phyloP scores from a whole-genome alignment of 1,140 invertebrate species.

The Zaprionus taronus region DNA sequence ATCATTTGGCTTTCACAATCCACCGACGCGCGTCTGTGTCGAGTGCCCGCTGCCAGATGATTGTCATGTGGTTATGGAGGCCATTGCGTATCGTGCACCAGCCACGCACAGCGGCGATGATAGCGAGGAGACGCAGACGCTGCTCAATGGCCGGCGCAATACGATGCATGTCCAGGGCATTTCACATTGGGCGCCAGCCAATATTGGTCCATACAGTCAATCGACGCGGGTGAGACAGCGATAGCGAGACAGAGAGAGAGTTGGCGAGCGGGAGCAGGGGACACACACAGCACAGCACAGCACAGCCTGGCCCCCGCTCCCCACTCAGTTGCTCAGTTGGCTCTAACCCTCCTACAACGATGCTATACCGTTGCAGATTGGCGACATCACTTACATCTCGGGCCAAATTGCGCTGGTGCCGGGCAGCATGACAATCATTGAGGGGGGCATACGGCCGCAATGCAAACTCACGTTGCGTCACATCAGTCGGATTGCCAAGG shows the following conservation, averaged over 20 bases:
- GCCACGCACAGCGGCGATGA: slow-evolving; percentile 54
- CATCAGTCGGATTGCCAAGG: slow-evolving; percentile 91
- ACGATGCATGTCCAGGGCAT: slow-evolving; percentile 97
- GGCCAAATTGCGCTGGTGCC: slow-evolving; percentile 96
- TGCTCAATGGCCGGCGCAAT: slow-evolving; percentile 68
- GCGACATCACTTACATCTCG: slow-evolving; percentile 93
- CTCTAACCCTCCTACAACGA: neutral
- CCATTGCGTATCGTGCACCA: slow-evolving; percentile 87
- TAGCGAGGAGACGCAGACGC: slow-evolving; percentile 48
- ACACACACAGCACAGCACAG: too few relatives aligned
- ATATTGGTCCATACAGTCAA: slow-evolving; percentile 98
- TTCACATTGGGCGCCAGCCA: slow-evolving; percentile 98
- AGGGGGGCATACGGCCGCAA: slow-evolving; percentile 90
- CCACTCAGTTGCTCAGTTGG: neutral
- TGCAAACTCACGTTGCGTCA: slow-evolving; percentile 93
- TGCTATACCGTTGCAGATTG: slow-evolving; percentile 84
- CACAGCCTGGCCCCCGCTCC: too few relatives aligned
- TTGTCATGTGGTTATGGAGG: slow-evolving; percentile 92
- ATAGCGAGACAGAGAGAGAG: neutral
- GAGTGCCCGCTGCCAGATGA: slow-evolving; percentile 90
- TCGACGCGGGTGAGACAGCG: slow-evolving; percentile 88
- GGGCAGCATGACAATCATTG: slow-evolving; percentile 90
- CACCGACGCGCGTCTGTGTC: slow-evolving; percentile 94
- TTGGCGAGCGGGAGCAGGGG: neutral
- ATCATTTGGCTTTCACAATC: slow-evolving; percentile 91